Conservation (phyloP, 2,797 vertebrate genomes). For the Lepilemur ruficaudatus region DNA sequence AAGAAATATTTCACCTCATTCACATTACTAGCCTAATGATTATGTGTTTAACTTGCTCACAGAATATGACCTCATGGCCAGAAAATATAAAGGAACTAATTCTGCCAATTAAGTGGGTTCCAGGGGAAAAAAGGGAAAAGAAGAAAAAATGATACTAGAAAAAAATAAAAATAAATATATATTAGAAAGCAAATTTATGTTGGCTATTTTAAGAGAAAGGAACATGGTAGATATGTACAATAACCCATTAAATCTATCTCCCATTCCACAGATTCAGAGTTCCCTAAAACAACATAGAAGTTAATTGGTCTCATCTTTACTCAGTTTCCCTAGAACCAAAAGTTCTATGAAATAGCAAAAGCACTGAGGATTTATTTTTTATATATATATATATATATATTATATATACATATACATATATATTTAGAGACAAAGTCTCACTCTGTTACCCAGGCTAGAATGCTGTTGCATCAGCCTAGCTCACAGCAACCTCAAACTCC, state of each 20-base stretch:
- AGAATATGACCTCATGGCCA: constrained; percentile 46
- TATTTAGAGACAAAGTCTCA: too few relatives aligned
- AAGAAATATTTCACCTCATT: constrained; percentile 62
- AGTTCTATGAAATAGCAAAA: background rate
- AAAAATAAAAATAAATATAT: constrained; percentile 20
- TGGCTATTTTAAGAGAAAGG: background rate
- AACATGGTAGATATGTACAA: background rate
- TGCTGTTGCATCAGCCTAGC: too few relatives aligned
- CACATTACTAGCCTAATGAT: constrained; percentile 41
- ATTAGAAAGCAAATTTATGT: background rate
- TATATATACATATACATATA: too few relatives aligned
- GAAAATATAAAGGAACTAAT: constrained; percentile 42
- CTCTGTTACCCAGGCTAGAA: too few relatives aligned
- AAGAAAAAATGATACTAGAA: background rate
- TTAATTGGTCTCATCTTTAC: background rate
- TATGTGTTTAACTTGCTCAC: constrained; percentile 45
- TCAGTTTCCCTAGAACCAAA: background rate
- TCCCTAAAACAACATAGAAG: background rate
- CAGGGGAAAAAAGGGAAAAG: background rate
- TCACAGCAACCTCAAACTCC: too few relatives aligned
- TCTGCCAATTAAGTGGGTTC: background rate
- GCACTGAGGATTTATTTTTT: background rate
- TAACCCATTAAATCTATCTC: background rate
- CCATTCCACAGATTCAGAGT: background rate
- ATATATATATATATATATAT: too few relatives aligned